Conservation (phyloP, 2,797 vertebrate species). For the Alcedo atthis region DNA sequence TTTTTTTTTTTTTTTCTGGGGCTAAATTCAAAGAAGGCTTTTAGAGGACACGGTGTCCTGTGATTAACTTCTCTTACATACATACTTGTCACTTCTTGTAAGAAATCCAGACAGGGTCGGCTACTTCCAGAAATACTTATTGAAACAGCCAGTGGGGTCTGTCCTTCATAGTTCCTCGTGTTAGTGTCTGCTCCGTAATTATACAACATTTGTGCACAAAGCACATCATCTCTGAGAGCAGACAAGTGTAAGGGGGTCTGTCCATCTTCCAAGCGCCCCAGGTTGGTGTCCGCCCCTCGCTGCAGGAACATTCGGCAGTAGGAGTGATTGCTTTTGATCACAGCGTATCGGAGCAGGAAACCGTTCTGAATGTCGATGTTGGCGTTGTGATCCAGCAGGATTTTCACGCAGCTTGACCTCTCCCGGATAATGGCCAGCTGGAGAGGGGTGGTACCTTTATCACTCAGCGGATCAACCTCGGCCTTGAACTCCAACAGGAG, state of each 20-base stretch:
- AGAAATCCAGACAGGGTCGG: constrained; percentile 96
- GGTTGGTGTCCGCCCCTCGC: constrained; percentile 95
- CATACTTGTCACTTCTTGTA: constrained; percentile 98
- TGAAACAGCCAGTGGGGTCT: constrained; percentile 93
- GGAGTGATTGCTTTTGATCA: constrained; percentile 98
- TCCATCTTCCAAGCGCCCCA: constrained; percentile 95
- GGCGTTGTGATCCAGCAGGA: constrained; percentile 96
- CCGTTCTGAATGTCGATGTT: constrained; percentile 99
- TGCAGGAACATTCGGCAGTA: constrained; percentile 99
- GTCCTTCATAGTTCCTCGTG: constrained; percentile 96
- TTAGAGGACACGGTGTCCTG: constrained; percentile 44
- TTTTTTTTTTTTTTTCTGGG: background rate
- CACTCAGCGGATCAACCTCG: constrained; percentile 95
- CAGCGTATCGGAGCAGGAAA: constrained; percentile 95
- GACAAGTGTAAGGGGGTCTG: constrained; percentile 98
- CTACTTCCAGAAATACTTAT: constrained; percentile 93
- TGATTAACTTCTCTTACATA: constrained; percentile 76
- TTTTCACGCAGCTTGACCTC: constrained; percentile 95
- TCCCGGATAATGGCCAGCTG: constrained; percentile 98
- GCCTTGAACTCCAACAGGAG: constrained; percentile 97
- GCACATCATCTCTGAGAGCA: constrained; percentile 93
- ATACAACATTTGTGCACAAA: constrained; percentile 96
- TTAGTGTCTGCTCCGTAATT: constrained; percentile 95
- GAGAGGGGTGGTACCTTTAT: constrained; percentile 96
- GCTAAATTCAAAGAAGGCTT: constrained; percentile 51